phyloP scores from a whole-genome alignment of 2,888 invertebrate species.

The Crocallis elinguaria region DNA sequence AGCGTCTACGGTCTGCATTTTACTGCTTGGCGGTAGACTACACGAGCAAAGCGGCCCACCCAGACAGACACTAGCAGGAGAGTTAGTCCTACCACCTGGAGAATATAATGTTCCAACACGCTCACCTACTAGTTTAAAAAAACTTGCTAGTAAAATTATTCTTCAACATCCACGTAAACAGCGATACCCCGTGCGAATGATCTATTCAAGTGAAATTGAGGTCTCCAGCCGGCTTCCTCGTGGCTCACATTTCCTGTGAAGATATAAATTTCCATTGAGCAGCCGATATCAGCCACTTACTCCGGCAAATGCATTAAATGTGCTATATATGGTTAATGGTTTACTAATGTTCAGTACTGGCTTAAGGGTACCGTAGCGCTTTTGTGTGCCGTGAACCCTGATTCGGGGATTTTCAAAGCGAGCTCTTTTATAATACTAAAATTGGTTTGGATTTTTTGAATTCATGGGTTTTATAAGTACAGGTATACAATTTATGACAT shows the following conservation, averaged over 20 bases:
- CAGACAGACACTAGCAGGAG: too few species aligned
- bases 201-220: conserved; percentile 57
- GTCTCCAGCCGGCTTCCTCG: conserved; percentile 52
- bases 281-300: conserved; percentile 34
- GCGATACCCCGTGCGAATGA: conserved; percentile 13
- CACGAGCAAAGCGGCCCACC: too few species aligned
- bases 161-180: neutral
- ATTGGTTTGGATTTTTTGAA: too few species aligned
- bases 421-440: neutral
- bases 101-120: too few species aligned
- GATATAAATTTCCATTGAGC: conserved; percentile 50
- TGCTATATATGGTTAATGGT: conserved; percentile 36
- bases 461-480: too few species aligned
- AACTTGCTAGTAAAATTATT: too few species aligned
- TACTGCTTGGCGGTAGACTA: too few species aligned
- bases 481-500: too few species aligned
- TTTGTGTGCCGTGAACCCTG: conserved; percentile 1
- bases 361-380: conserved; percentile 3
- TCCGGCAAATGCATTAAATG: conserved; percentile 41
- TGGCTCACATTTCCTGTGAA: conserved; percentile 50
- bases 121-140: too few species aligned
- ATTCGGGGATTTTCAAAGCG: neutral
- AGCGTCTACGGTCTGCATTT: too few species aligned
- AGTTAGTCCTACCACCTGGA: too few species aligned
- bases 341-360: conserved; percentile 22